These are phyloP conservation scores for Zaprionus bogoriensis DNA, from an alignment of 2,888 invertebrate species.

Conservation along the genomic window DNA sequence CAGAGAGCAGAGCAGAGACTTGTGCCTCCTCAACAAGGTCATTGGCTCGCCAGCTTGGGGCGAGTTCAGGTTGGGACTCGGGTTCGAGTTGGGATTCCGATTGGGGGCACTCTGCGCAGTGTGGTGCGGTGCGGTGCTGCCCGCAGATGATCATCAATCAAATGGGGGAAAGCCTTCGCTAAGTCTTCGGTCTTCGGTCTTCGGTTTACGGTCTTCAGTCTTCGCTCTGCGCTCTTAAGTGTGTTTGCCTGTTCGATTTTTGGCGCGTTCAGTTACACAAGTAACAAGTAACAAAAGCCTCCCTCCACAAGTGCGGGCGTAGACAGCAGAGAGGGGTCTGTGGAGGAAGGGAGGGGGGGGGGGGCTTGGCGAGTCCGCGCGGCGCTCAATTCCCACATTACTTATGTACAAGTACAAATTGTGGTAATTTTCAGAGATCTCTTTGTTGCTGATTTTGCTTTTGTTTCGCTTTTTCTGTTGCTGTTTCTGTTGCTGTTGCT, in stretches of 20 bases:
- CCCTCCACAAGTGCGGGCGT: too few species aligned
- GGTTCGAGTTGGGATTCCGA: neutral
- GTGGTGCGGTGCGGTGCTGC: too few species aligned
- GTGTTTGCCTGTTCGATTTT: slow-evolving; percentile 73
- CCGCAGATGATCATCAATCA: slow-evolving; percentile 75
- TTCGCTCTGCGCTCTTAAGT: slow-evolving; percentile 55
- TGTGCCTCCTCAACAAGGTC: slow-evolving; percentile 58
- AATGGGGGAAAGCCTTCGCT: slow-evolving; percentile 49
- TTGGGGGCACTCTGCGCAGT: too few species aligned
- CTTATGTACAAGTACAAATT: slow-evolving; percentile 80
- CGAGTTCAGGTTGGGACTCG: slow-evolving; percentile 7
- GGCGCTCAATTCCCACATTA: slow-evolving; percentile 72
- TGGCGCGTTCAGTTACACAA: slow-evolving; percentile 55
- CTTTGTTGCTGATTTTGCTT: slow-evolving; percentile 63
- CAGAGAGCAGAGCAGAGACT: neutral
- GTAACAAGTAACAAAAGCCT: slow-evolving; percentile 5
- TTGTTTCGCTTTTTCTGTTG: slow-evolving; percentile 27
- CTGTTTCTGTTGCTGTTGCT: slow-evolving; percentile 9
- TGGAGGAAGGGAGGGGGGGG: neutral
- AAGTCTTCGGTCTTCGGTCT: slow-evolving; percentile 29
- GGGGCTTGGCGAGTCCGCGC: neutral
- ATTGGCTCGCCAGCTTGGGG: slow-evolving; percentile 70
- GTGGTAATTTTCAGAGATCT: slow-evolving; percentile 76
- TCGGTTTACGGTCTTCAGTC: neutral
- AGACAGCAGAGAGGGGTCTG: neutral